Evolutionary conservation across 1,140 invertebrate species (phyloP), one percentile per base, ranked within the genome.

Genomic region (Plodia interpunctella): DNA sequence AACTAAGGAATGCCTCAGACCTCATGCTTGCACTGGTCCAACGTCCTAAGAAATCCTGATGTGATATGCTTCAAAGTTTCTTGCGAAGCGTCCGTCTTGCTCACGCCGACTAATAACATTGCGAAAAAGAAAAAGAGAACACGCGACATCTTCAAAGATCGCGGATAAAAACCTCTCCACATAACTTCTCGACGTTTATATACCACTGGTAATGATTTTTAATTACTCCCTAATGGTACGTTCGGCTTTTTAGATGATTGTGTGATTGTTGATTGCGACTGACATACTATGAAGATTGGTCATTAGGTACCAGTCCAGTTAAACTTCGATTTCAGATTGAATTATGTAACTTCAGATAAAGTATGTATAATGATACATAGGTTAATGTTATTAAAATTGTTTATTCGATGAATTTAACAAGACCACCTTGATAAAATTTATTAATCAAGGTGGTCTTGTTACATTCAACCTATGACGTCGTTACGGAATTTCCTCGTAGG

Each of bases 11-110:
- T 44, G 2, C 15, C 13, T 15, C 25, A 62, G 57, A 83, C 83
- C 73, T 86, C 83, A 5, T 70, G 57, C 25, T 78, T 79, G 60
- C 83, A 86, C 0, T 72, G 68, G 2, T 82, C 76, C 28, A 83
- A 57, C 8, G 78, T 76, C 50, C 66, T 68, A 15, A 68, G 44
- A 13, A 75, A 75, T 15, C 67, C 64, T 9, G 61, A 49, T 13
- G 64, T 66, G 9, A 76, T 60, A 2, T 58, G 32, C 44, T 68
- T 72, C 67, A 76, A 66, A 1, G 51, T 56, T 30, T 76, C 74
- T 20, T 20, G 28, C 13, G 62, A 59, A 4, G 32, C 18, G 19
- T 59, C 62, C 58, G 59, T 49, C 32, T 38, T 52, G 0, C 5
- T 57, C 49, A 62, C 55, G 1, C 18, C 32, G n/a, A 25, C 18